phyloP scores from a whole-genome alignment of 2,888 invertebrate species.

The Sphaerophoria rueppellii region DNA sequence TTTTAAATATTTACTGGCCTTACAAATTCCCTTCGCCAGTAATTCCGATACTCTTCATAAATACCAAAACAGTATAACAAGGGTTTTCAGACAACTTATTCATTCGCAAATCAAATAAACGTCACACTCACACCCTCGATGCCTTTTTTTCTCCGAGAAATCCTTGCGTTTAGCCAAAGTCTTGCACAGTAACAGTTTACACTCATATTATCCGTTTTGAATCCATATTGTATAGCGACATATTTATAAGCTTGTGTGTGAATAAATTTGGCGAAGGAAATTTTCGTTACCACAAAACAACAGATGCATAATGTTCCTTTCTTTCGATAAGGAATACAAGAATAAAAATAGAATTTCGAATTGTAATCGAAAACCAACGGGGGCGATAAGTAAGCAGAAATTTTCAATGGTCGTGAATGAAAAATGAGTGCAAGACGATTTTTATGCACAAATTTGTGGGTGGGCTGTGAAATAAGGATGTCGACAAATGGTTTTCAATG shows the following conservation, averaged over 20 bases:
- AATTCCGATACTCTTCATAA: background rate
- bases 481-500: background rate
- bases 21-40: too few species aligned
- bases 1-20: too few species aligned
- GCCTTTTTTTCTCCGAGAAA: constrained; percentile 21
- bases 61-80: background rate
- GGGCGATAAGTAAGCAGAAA: background rate
- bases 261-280: constrained; percentile 3
- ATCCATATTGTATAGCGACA: too few species aligned
- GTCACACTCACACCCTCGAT: constrained; percentile 64
- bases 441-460: constrained; percentile 49
- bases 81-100: constrained; percentile 51
- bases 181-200: too few species aligned
- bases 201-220: too few species aligned
- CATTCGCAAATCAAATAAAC: constrained; percentile 72
- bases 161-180: constrained; percentile 16
- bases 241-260: too few species aligned
- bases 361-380: constrained; percentile 49
- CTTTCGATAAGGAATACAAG: background rate
- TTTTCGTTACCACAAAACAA: constrained; percentile 70
- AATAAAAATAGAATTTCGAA: constrained; percentile 40
- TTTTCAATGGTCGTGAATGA: background rate
- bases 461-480: constrained; percentile 18
- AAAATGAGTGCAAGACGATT: constrained; percentile 48
- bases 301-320: constrained; percentile 67